Evolutionary conservation across 2,888 invertebrate species (phyloP).

Genomic region (Andrena minutula): DNA sequence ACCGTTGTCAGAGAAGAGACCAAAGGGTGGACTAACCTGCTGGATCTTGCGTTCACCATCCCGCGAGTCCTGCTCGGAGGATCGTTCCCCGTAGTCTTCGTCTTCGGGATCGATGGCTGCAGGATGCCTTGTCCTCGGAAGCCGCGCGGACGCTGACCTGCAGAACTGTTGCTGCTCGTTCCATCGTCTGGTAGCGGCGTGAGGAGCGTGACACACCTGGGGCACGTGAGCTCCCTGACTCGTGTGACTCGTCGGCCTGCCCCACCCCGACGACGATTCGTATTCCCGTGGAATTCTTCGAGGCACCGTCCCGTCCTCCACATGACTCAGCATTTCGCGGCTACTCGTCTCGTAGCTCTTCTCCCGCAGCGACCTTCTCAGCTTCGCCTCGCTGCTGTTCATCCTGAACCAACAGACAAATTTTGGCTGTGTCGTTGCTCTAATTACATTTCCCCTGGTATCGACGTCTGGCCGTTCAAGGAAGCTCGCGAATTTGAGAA

Average conservation of each 20-base stretch:
- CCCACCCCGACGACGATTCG: conserved; percentile 72
- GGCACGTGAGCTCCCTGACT: conserved; percentile 52
- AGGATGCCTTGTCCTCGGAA: conserved; percentile 87
- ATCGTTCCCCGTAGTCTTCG: conserved; percentile 83
- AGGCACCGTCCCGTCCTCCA: conserved; percentile 72
- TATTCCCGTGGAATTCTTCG: conserved; percentile 76
- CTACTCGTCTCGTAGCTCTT: conserved; percentile 75
- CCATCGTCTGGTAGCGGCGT: conserved; percentile 73
- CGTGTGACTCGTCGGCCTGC: conserved; percentile 64
- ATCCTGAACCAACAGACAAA: conserved; percentile 44
- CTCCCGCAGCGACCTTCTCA: conserved; percentile 79
- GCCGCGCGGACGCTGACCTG: conserved; percentile 93
- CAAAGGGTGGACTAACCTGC: conserved; percentile 85
- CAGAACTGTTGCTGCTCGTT: conserved; percentile 88
- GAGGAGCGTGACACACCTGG: conserved; percentile 70
- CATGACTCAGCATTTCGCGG: conserved; percentile 69
- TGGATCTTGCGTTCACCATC: conserved; percentile 92
- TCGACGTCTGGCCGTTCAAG: background rate
- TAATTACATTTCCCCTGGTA: background rate
- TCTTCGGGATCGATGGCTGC: conserved; percentile 85
- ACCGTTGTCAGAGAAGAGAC: too few relatives aligned
- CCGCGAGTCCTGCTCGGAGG: conserved; percentile 83
- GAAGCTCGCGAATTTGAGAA: too few relatives aligned
- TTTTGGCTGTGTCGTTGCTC: background rate
- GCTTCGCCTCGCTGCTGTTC: conserved; percentile 75